Evolutionary conservation across 2,113 vertebrate species (phyloP), one percentile per base, ranked within the genome.

Genomic region (Lepisosteus osseus): DNA sequence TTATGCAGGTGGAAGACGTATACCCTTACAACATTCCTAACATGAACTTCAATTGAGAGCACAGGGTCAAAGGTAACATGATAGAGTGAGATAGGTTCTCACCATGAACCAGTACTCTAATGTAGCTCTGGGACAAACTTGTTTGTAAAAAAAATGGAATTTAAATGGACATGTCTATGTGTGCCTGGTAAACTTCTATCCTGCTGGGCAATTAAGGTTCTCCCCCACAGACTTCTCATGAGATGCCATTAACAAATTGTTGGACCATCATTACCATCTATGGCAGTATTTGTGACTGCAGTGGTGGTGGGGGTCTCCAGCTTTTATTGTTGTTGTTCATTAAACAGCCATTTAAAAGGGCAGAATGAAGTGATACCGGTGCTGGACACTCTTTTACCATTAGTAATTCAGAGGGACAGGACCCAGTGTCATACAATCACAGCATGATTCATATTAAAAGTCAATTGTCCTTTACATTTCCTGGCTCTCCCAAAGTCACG

Each of bases 381-480:
- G 41, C 9, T 42, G 70, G 11, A 80, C 74, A 72, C 59, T 74
- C 79, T 61, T 73, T 86, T 74, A 81, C 82, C 78, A 80, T 84
- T 87, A 84, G 87, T 89, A 88, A 88, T 90, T 89, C 87, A 78
- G 79, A 85, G 77, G 72, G 72, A 80, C 77, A 61, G 80, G 82
- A 84, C 89, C 84, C 81, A 84, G 83, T 85, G 82, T 82, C 80
- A 77, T 81, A 83, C 76, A 69, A 78, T 87, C 89, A 82, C 84
- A 86, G 86, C 77, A 72, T 85, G 89, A 90, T 87, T 88, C 86
- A 88, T 90, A 90, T 90, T 90, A 89, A 89, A 90, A 90, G 82
- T 89, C 86, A 90, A 90, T 90, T 90, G 87, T 84, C 87, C 87
- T 86, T 90, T 84, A 90, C 88, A 90, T 90, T 88, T 86, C 82